Conservation (phyloP, 2,888 invertebrate species). For the Archips crataeganus region DNA sequence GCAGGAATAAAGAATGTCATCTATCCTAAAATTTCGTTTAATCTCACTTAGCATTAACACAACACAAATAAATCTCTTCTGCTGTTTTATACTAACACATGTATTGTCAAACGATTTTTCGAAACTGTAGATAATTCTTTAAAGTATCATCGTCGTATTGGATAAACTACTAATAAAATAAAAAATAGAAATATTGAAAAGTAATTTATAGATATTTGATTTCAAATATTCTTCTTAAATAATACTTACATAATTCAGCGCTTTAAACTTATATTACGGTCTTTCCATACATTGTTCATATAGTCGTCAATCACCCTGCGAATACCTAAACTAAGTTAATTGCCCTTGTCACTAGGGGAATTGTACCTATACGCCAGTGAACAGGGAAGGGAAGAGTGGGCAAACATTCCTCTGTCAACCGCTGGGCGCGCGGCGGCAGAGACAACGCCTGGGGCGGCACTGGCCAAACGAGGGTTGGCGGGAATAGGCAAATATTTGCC, state of each 20-base stretch:
- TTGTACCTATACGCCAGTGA: constrained; percentile 64
- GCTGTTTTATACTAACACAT: not conserved
- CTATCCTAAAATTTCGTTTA: constrained; percentile 55
- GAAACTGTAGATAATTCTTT: constrained; percentile 28
- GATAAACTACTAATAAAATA: too few relatives aligned
- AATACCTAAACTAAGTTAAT: constrained; percentile 51
- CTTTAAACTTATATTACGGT: too few relatives aligned
- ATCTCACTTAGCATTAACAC: constrained; percentile 42
- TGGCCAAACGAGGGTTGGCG: constrained; percentile 80
- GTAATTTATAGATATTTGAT: too few relatives aligned
- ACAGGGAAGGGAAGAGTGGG: constrained; percentile 66
- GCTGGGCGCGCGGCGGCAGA: constrained; percentile 53
- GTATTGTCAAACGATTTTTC: not conserved
- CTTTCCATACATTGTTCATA: constrained; percentile 29
- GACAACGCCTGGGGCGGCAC: constrained; percentile 72
- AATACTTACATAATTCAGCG: too few relatives aligned
- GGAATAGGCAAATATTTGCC: constrained; percentile 83
- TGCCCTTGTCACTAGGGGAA: constrained; percentile 63
- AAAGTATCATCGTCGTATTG: too few relatives aligned
- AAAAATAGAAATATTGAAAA: too few relatives aligned
- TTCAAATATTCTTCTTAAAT: too few relatives aligned
- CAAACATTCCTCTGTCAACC: constrained; percentile 80
- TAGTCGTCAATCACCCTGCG: constrained; percentile 42
- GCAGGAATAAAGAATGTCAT: constrained; percentile 45
- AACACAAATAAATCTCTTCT: not conserved